phyloP scores from a whole-genome alignment of 2,113 vertebrate genomes.

The Poeciliopsis retropinna region DNA sequence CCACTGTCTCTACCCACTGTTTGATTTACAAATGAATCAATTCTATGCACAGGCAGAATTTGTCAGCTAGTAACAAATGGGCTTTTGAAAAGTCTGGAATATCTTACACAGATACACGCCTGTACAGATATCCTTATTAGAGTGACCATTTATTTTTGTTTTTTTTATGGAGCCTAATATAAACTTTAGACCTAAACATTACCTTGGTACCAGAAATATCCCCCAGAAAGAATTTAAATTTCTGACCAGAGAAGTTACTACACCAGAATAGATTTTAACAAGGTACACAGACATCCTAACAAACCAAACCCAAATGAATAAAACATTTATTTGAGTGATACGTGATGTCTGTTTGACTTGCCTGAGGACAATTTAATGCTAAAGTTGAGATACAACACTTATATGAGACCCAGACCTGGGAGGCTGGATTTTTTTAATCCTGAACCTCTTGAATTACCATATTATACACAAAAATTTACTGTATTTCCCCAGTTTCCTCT shows the following conservation, averaged over 20 bases:
- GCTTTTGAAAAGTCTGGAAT: constrained; percentile 45
- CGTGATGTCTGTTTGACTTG: constrained; percentile 44
- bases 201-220: neutral
- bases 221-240: neutral
- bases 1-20: constrained; percentile 56
- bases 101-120: constrained; percentile 9
- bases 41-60: constrained; percentile 51
- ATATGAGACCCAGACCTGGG: no score
- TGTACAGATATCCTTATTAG: constrained; percentile 4
- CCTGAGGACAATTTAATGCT: constrained; percentile 34
- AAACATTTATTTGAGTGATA: constrained; percentile 27
- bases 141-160: neutral
- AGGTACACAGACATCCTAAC: neutral
- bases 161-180: neutral
- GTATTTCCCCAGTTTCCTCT: no score
- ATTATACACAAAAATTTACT: no score
- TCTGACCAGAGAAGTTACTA: neutral
- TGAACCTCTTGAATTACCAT: no score
- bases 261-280: neutral
- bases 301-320: constrained; percentile 28
- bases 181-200: neutral
- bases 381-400: neutral
- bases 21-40: constrained; percentile 60
- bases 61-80: constrained; percentile 55
- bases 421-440: no score